Percentiles rank a stretch among this genome's conserved stretches.
These are phyloP conservation scores for Periplaneta americana DNA, from an alignment of 1,140 invertebrate species.

Conservation along the genomic window DNA sequence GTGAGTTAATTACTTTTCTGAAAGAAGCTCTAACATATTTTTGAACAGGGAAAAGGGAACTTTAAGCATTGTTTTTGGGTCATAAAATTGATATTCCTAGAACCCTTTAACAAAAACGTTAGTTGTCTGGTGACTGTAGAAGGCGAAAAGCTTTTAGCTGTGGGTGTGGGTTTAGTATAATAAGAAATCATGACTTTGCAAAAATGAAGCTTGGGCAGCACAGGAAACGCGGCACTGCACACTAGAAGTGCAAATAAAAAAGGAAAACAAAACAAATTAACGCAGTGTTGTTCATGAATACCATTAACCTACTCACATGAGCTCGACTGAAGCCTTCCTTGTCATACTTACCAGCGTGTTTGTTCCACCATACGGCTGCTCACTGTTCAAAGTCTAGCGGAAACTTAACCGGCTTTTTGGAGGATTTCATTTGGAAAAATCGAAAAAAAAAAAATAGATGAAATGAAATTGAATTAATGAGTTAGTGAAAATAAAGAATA, in stretches of 20 bases:
- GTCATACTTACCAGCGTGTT: neutral
- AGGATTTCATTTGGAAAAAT: too few species aligned
- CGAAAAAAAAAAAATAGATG: too few species aligned
- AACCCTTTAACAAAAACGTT: neutral
- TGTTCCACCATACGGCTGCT: neutral
- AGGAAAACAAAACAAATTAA: neutral
- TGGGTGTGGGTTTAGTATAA: neutral
- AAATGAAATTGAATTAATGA: too few species aligned
- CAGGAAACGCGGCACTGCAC: neutral
- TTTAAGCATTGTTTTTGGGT: neutral
- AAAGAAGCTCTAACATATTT: neutral
- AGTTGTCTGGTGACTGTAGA: neutral
- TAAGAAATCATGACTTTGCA: neutral
- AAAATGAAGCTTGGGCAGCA: neutral
- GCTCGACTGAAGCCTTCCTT: neutral
- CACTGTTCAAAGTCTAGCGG: too few species aligned
- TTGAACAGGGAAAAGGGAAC: neutral
- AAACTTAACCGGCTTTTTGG: too few species aligned
- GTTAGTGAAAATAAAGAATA: too few species aligned
- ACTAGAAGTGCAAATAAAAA: neutral
- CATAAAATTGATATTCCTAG: neutral
- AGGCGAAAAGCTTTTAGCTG: too few species aligned
- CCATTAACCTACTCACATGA: neutral
- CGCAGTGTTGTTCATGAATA: neutral
- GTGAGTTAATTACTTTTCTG: neutral